Conservation (phyloP, 2,113 vertebrate species). For the Tetrax tetrax region DNA sequence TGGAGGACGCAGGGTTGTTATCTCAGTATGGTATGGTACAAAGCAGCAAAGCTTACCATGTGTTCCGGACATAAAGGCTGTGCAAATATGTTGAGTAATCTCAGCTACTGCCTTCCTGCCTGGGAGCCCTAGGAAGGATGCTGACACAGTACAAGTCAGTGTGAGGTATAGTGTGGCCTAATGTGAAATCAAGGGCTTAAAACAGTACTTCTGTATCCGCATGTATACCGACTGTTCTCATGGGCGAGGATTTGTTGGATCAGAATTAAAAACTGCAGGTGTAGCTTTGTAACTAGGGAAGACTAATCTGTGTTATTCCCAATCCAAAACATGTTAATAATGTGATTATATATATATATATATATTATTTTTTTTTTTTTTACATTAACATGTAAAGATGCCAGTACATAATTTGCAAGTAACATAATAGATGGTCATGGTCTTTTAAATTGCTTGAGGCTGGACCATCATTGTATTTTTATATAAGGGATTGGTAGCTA, state of each 20-base stretch:
- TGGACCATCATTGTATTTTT: background rate
- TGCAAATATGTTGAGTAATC: background rate
- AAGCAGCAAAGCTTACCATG: background rate
- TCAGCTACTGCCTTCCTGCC: background rate
- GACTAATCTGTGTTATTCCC: background rate
- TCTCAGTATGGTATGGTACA: background rate
- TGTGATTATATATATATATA: too few species aligned
- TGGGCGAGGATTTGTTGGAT: background rate
- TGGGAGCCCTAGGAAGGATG: background rate
- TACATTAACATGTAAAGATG: background rate
- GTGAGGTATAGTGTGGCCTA: background rate
- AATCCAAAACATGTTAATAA: background rate
- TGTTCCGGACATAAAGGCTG: background rate
- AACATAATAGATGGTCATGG: background rate
- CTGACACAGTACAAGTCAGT: fast-evolving
- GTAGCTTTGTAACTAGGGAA: background rate
- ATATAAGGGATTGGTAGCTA: background rate
- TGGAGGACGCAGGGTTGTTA: background rate
- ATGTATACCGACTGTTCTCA: background rate
- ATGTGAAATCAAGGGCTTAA: background rate
- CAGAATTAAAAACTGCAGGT: background rate
- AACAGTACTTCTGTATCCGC: background rate
- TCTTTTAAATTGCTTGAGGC: constrained; percentile 4
- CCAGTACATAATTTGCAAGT: background rate
- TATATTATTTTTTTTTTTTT: background rate